A percentile compares a stretch with the other conserved stretches of the same genome.
phyloP scores from a whole-genome alignment of 2,797 vertebrate genomes.

The Schizopygopsis pylzovi region DNA sequence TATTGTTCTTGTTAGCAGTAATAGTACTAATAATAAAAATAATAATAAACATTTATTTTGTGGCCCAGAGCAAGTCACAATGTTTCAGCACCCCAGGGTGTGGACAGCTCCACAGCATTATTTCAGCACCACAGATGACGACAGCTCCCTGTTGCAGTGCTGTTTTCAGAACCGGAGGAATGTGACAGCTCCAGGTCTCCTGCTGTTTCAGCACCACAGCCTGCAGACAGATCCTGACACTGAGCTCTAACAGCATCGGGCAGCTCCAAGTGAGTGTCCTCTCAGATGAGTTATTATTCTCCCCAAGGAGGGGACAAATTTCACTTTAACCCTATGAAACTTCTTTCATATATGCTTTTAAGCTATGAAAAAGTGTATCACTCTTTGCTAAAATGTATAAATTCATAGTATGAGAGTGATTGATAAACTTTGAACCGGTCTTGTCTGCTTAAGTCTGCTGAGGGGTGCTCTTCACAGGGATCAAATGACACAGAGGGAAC shows the following conservation, averaged over 20 bases:
- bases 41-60: not conserved
- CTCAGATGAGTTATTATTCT: constrained; percentile 22
- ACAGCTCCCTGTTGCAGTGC: constrained; percentile 11
- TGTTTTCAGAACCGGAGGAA: constrained; percentile 37
- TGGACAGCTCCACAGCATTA: constrained; percentile 23
- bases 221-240: constrained; percentile 21
- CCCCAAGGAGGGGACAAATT: constrained; percentile 3
- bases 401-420: constrained; percentile 21
- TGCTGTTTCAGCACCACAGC: constrained; percentile 37
- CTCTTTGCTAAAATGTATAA: constrained; percentile 17
- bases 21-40: not conserved
- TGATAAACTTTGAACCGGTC: constrained; percentile 4
- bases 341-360: not conserved
- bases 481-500: constrained; percentile 21
- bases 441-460: constrained; percentile 17
- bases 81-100: constrained; percentile 32
- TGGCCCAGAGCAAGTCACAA: not conserved
- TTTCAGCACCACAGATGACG: constrained; percentile 41
- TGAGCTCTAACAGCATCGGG: constrained; percentile 36
- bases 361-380: not conserved
- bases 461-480: constrained; percentile 31
- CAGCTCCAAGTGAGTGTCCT: constrained; percentile 20
- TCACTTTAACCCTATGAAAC: constrained; percentile 19
- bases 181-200: constrained; percentile 43
- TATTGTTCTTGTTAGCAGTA: not conserved